Evolutionary conservation across 2,113 vertebrate genomes (phyloP), one percentile per base, ranked within the genome.

Genomic region (Chloroceryle aenea): DNA sequence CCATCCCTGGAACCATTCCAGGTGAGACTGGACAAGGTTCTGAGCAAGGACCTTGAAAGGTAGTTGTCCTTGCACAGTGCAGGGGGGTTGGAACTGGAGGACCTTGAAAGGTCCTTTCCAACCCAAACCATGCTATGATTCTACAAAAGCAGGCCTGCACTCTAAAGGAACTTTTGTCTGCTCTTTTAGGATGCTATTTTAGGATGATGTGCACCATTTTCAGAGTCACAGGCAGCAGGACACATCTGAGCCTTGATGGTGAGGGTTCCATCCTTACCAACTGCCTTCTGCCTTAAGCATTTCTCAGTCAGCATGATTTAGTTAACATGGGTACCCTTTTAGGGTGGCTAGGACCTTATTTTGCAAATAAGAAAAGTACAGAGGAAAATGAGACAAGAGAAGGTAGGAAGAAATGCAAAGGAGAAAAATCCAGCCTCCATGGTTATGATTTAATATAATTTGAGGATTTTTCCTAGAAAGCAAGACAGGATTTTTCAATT

Each of bases 171-270:
- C 36, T 80, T 73, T 92, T 84, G 1, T 38, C 36, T 92, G 18
- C 22, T 76, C 10, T 36, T 29, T 73, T 38, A 18, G 63, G 63
- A 43, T 2, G 4, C 16, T 6, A n/a, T n/a, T n/a, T n/a, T n/a
- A n/a, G n/a, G n/a, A 47, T 10, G 8, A 36, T 2, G 20, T 34
- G 10, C 16, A 40, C 1, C 25, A 0, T 36, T 73, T 66, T 72
- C 36, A 61, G 36, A 32, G 48, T 72, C 62, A 45, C 10, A 36
- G 48, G 45, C 32, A 85, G 42, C 34, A 38, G 25, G 50, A 40
- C 38, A 59, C 12, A 45, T 13, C 14, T 58, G 63, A 84, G 45
- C 36, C 40, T 52, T 66, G 36, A 17, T 27, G n/a, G 45, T 20
- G 27, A 43, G 14, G 7, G 7, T 6, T 73, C 42, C 29, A 10